Conservation (phyloP, 1,140 invertebrate genomes). For the Planococcus citri region DNA sequence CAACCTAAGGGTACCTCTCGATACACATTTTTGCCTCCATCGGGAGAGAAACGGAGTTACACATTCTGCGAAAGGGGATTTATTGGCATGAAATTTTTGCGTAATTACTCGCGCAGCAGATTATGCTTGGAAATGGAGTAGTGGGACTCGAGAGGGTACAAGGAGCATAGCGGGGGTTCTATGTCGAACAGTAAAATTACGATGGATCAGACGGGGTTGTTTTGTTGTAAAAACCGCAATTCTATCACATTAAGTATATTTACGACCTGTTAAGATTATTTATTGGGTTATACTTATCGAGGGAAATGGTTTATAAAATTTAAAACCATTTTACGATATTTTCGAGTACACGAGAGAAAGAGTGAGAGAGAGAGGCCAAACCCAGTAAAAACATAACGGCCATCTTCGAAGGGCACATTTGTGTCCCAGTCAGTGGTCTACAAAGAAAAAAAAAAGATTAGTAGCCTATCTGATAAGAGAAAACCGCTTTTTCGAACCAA, state of each 20-base stretch:
- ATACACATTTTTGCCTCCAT: no score
- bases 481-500: slow-evolving; percentile 14
- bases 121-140: no score
- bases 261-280: slow-evolving; percentile 9
- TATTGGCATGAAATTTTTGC: no score
- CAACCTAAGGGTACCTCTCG: no score
- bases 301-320: not conserved
- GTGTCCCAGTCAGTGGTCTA: slow-evolving; percentile 16
- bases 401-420: slow-evolving; percentile 5
- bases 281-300: not conserved
- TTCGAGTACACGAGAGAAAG: no score
- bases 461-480: slow-evolving; percentile 14
- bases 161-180: no score
- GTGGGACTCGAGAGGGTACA: no score
- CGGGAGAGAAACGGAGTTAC: no score
- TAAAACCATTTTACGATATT: not conserved
- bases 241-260: slow-evolving; percentile 5
- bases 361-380: no score
- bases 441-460: slow-evolving; percentile 17
- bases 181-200: no score
- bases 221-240: slow-evolving; percentile 11
- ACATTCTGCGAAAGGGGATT: no score
- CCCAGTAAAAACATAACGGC: slow-evolving; percentile 4
- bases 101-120: no score
- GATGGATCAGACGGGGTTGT: not conserved